Percentiles rank a stretch among this genome's conserved stretches.
Evolutionary conservation across 2,113 vertebrate genomes (phyloP).

Genomic region (Microtus ochrogaster): DNA sequence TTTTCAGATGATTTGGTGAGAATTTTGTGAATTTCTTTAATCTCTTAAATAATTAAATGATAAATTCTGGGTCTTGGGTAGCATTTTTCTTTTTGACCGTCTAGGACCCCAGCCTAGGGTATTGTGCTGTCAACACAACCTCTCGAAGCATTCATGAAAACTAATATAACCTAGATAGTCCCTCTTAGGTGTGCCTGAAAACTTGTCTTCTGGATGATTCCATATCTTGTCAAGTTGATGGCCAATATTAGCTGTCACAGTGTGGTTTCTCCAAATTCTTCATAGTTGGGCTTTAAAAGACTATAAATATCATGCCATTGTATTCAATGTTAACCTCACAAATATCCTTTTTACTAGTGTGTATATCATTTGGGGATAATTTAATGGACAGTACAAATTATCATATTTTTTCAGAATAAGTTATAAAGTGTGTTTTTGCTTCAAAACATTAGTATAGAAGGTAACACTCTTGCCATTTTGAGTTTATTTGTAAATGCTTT

Average conservation of each 20-base stretch:
- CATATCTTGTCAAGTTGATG: not conserved
- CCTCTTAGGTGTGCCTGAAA: not conserved
- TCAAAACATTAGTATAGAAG: conserved; percentile 13
- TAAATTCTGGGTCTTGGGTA: no score
- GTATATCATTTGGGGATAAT: not conserved
- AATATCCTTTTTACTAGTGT: not conserved
- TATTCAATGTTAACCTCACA: not conserved
- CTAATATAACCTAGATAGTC: not conserved
- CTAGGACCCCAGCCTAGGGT: not conserved
- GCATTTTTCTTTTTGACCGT: not conserved
- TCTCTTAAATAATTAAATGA: not conserved
- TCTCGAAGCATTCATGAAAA: not conserved
- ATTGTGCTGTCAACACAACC: not conserved
- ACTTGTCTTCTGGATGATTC: not conserved
- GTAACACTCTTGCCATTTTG: not conserved
- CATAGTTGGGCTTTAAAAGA: conserved; percentile 5
- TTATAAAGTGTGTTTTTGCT: conserved; percentile 33
- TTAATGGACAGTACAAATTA: not conserved
- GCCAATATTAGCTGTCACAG: not conserved
- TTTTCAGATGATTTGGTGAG: not conserved
- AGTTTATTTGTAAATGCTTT: not conserved
- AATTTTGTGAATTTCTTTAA: conserved; percentile 38
- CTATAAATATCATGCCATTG: not conserved
- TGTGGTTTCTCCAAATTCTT: not conserved
- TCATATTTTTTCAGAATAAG: not conserved